Evolutionary conservation across 2,888 invertebrate genomes (phyloP), one percentile per base, ranked within the genome.

Genomic region (Eilema depressum): DNA sequence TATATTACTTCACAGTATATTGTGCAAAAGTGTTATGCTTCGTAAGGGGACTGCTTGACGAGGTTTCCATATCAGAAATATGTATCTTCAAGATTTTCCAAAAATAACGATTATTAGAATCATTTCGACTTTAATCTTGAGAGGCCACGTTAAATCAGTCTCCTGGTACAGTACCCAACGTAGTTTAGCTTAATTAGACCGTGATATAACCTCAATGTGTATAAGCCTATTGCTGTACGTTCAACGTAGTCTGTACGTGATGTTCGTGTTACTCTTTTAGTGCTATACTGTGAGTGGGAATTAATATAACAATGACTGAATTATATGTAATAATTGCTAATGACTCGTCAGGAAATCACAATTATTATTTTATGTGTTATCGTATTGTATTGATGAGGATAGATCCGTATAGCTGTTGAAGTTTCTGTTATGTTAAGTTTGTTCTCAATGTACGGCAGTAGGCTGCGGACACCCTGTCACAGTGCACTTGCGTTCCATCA

Each of bases 401-500:
- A 59, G 23, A 65, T 56, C 37, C 30, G 53, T 65, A 59, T 26
- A 30, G 60, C 53, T 66, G 71, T 74, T 72, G 37, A 63, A 60
- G 71, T 71, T 76, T 53, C 25, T 71, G 62, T 78, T 73, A 71
- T 67, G 74, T 76, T 76, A 75, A 63, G 77, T 75, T 75, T 73
- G 70, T 69, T 70, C 56, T 69, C 68, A 80, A 79, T 76, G 84
- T 83, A 79, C 85, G 84, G 86, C 83, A 80, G 80, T 86, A 83
- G 83, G 86, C 79, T 82, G 74, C 70, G 37, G 70, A 71, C 74
- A 75, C 80, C 80, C 80, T 89, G 87, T 88, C 88, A 87, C 87
- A 81, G 85, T 89, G 91, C 90, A 90, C 89, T 75, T 85, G 87
- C 87, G 86, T 90, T 89, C 87, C 91, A 91, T 88, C 88, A 91